Evolutionary conservation across 2,113 vertebrate genomes (phyloP).

Genomic region (Saguinus imperator): DNA sequence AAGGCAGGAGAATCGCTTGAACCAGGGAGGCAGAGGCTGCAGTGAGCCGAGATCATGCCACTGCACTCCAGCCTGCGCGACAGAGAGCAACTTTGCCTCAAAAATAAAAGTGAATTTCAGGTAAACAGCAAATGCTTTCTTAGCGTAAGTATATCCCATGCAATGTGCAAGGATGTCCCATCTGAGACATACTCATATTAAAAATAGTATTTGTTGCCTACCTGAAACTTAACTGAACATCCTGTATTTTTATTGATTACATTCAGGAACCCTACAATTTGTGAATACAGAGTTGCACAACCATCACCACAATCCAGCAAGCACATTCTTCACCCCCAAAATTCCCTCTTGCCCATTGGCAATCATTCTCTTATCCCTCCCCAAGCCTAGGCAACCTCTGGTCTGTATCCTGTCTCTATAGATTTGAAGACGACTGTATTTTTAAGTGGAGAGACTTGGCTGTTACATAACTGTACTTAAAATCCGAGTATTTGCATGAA

Average conservation of each 20-base stretch:
- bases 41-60: no score
- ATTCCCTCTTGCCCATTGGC: not conserved
- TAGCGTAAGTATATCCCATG: not conserved
- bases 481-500: not conserved
- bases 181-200: not conserved
- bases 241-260: not conserved
- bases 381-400: not conserved
- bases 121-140: not conserved
- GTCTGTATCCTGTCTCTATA: not conserved
- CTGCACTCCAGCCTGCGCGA: no score
- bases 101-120: not conserved
- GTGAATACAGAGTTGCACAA: not conserved
- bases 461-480: not conserved
- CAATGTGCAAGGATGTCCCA: not conserved
- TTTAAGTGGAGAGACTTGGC: not conserved
- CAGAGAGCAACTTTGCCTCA: no score
- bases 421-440: not conserved
- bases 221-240: not conserved
- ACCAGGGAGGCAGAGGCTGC: no score
- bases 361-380: not conserved
- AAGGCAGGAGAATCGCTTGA: no score
- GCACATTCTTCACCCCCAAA: not conserved
- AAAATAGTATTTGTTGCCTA: not conserved
- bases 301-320: not conserved
- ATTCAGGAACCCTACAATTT: not conserved